Evolutionary conservation across 1,140 invertebrate genomes (phyloP), one percentile per base, ranked within the genome.

Genomic region (Maniola jurtina): DNA sequence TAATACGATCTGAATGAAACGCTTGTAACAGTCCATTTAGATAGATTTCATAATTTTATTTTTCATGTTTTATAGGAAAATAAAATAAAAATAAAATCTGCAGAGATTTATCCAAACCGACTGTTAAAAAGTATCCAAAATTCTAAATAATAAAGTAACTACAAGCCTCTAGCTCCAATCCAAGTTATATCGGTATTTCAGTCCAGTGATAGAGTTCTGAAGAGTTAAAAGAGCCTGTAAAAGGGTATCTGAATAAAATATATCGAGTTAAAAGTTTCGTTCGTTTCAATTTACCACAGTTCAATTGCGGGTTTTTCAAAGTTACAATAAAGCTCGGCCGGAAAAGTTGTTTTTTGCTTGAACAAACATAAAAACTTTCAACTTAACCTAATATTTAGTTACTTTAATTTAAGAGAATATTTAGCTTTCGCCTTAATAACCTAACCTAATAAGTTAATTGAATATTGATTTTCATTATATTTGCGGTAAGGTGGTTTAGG

Each of bases 171-270:
- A 42, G 40, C 8, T 9, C 9, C 40, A 10, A 48, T 48, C 11
- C 6, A 13, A 48, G 13, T 48, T 11, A 48, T 10, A 25, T 54
- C 15, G 16, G 13, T 54, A 54, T 54, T 54, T 16, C 25, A 9
- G 25, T 7, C 16, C 50, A 54, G 2, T 54, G 16, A 35, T 54
- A 54, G 50, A 54, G 50, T 55, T 55, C 11, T 55, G 33, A 55
- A 55, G 54, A 35, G 25, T 35, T 11, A 55, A 55, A 55, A 55
- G 54, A 35, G 54, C 54, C 35, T 55, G 5, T 48, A 25, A 54
- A 54, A 54, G 50, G 50, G 50, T 35, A 55, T 55, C 35, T 55
- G 13, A 55, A 55, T 55, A 35, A 55, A 36, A 55, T 55, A 35
- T 55, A 35, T 35, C 13, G 54, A 55, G 34, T 55, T 34, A 35